Percentiles rank a stretch among this genome's conserved stretches.
These are phyloP conservation scores for Drosophila jambulina DNA, from an alignment of 1,140 invertebrate genomes.

Conservation along the genomic window DNA sequence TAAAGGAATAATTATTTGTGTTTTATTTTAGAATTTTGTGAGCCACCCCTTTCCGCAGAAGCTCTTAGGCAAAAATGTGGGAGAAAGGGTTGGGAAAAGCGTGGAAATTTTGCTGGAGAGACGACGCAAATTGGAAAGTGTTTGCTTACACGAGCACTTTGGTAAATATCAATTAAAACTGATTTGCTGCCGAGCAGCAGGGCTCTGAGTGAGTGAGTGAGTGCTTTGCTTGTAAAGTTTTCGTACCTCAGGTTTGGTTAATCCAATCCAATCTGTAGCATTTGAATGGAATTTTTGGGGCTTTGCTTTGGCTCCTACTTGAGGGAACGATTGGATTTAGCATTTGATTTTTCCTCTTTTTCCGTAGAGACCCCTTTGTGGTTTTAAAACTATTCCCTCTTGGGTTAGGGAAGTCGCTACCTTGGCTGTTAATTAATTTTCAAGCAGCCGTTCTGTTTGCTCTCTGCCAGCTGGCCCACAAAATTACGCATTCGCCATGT, in stretches of 20 bases:
- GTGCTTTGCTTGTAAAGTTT: conserved; percentile 30
- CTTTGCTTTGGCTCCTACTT: conserved; percentile 57
- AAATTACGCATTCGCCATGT: conserved; percentile 43
- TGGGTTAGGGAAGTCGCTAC: conserved; percentile 7
- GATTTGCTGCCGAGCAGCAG: conserved; percentile 57
- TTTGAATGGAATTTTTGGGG: conserved; percentile 62
- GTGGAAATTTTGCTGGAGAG: conserved; percentile 56
- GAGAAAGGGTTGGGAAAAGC: conserved; percentile 19
- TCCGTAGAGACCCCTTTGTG: conserved; percentile 6
- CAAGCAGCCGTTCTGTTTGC: conserved; percentile 58
- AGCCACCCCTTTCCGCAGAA: background rate
- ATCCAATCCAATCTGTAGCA: conserved; percentile 58
- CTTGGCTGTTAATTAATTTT: conserved; percentile 73
- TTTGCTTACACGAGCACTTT: conserved; percentile 81
- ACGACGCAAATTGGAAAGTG: conserved; percentile 73
- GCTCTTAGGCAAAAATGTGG: conserved; percentile 13
- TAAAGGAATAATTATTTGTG: conserved; percentile 44
- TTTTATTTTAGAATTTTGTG: conserved; percentile 32
- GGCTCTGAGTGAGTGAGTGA: conserved; percentile 16
- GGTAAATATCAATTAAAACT: conserved; percentile 84
- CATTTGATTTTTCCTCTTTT: conserved; percentile 10
- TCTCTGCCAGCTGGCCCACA: conserved; percentile 21
- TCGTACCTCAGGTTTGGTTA: conserved; percentile 52
- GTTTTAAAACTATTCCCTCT: conserved; percentile 34
- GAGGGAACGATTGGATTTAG: conserved; percentile 41